Base-by-base conservation (phyloP, 2,113 vertebrate genomes). In the Eubucco bourcierii region DNA sequence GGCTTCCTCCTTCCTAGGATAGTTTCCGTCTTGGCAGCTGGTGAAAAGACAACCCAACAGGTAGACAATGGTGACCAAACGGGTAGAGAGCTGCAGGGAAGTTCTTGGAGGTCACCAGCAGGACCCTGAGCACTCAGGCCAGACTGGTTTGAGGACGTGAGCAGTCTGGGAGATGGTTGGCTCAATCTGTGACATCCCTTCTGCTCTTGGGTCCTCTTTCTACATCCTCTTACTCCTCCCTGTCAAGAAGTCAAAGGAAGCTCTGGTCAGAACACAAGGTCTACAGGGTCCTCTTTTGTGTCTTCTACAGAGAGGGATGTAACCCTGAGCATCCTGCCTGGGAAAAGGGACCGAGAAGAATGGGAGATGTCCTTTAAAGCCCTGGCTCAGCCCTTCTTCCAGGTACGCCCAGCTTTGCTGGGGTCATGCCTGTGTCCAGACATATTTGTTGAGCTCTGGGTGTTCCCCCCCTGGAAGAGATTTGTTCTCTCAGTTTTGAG, bases 311-410 rank as follows among this genome's bases (percentile, higher is more conserved):
- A 27, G 5, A 2, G 44, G 6, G 28, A 24, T 1, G 8, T 5
- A 21, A 29, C 25, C 63, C n/a, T 67, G 71, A 55, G 39, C 11
- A 7, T 10, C 55, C 55, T 88, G 55, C 44, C 0, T 9, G 17
- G 61, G n/a, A 46, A 67, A 12, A 44, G 44, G 21, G 68, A 80
- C 46, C 53, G 53, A 59, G 34, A 67, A 16, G 9, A 37, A 15
- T 81, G 86, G 86, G 86, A 88, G 52, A 34, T 3, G 25, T 41
- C 60, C 27, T 74, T 88, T 46, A 74, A 60, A 67, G 34, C 68
- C 12, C 21, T 88, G 71, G 71, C 86, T n/a, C 77, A 75, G 31
- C n/a, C 78, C 14, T 88, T 81, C 23, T 90, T 90, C 73, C 80
- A 90, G 87, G 87, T 90, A 84, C 7, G 23, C 19, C 60, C 20